phyloP scores from a whole-genome alignment of 1,140 invertebrate species.

The Brachionus paranguensis region DNA sequence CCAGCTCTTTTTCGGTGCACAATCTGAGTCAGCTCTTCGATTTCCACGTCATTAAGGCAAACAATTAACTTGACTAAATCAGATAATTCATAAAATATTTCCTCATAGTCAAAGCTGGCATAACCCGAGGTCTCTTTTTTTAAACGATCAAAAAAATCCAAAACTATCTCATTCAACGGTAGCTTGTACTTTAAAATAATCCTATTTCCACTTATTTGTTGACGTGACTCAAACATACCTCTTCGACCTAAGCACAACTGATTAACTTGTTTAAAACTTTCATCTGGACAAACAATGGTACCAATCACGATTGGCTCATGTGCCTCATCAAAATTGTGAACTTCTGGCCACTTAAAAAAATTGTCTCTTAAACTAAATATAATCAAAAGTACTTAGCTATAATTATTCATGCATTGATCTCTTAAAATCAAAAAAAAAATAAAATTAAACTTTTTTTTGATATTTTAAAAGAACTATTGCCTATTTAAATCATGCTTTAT shows the following conservation, averaged over 20 bases:
- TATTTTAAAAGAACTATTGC: too few species aligned
- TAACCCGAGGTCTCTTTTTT: conserved; percentile 78
- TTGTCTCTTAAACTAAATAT: too few species aligned
- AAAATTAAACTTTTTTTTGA: too few species aligned
- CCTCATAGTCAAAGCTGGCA: conserved; percentile 85
- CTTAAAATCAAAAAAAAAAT: too few species aligned
- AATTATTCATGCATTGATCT: too few species aligned
- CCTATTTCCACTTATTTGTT: conserved; percentile 72
- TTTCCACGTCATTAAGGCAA: conserved; percentile 69
- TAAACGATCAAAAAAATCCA: conserved; percentile 87
- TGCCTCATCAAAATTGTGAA: conserved; percentile 65
- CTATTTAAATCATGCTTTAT: too few species aligned
- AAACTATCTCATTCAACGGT: conserved; percentile 83
- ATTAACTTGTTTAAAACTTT: conserved; percentile 52
- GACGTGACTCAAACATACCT: conserved; percentile 67
- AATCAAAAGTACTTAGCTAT: too few species aligned
- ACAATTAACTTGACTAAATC: conserved; percentile 71
- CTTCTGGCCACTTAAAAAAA: conserved; percentile 63
- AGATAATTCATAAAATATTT: conserved; percentile 71
- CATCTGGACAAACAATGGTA: conserved; percentile 78
- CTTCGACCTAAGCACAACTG: conserved; percentile 63
- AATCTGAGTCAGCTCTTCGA: conserved; percentile 81
- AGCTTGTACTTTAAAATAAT: conserved; percentile 74
- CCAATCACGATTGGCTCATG: conserved; percentile 81
- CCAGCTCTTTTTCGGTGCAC: conserved; percentile 67